Percentiles rank a stretch among this genome's conserved stretches.
These are phyloP conservation scores for Corvus moneduloides DNA, from an alignment of 2,113 vertebrate species.

Conservation along the genomic window DNA sequence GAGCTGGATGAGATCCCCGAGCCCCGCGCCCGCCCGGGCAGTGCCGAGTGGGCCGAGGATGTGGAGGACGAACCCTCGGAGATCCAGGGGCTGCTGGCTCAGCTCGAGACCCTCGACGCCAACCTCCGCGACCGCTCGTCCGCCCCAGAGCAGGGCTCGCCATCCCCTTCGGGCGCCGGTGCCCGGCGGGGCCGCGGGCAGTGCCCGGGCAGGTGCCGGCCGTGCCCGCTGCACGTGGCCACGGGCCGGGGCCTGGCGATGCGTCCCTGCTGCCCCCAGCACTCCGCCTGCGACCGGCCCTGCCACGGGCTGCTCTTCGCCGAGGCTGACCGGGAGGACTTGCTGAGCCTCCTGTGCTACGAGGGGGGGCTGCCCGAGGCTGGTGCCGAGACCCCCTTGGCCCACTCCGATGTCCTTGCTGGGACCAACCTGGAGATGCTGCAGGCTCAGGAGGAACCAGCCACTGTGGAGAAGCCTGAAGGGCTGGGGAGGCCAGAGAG, in stretches of 20 bases:
- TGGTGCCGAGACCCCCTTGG: background rate
- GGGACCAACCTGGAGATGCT: background rate
- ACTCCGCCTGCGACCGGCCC: background rate
- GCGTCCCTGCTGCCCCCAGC: background rate
- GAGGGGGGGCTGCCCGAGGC: conserved; percentile 46
- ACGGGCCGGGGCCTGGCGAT: conserved; percentile 57
- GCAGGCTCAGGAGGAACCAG: background rate
- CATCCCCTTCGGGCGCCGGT: background rate
- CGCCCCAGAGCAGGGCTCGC: background rate
- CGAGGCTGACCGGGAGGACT: conserved; percentile 77
- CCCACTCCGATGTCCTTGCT: background rate
- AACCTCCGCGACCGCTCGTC: background rate
- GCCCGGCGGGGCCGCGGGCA: background rate
- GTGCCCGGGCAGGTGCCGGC: background rate
- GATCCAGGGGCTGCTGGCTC: conserved; percentile 77
- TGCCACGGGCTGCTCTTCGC: conserved; percentile 82
- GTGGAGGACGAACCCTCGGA: conserved; percentile 71
- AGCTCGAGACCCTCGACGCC: conserved; percentile 72
- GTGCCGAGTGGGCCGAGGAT: background rate
- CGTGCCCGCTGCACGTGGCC: conserved; percentile 72
- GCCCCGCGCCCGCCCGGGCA: background rate
- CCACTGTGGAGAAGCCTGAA: background rate
- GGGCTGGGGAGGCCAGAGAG: background rate
- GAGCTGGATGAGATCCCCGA: conserved; percentile 40
- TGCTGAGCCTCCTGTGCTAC: conserved; percentile 79